Evolutionary conservation across 1,140 invertebrate genomes (phyloP).

Genomic region (Mya arenaria): DNA sequence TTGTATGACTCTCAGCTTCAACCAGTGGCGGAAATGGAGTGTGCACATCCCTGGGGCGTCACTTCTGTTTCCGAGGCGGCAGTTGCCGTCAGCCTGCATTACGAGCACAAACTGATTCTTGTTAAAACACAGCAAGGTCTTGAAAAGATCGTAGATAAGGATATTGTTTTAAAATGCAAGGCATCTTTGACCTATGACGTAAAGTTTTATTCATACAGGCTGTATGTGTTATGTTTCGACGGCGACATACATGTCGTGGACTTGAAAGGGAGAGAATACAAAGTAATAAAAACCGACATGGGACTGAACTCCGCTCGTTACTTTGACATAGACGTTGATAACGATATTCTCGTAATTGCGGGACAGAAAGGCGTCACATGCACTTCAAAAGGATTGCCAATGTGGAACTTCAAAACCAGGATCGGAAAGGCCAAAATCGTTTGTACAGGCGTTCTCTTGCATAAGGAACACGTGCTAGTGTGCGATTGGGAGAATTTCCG

Average conservation of each 20-base stretch:
- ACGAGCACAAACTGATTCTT: constrained; percentile 35
- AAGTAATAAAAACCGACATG: constrained; percentile 29
- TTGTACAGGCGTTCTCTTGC: constrained; percentile 15
- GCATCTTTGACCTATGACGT: constrained; percentile 41
- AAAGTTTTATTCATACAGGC: constrained; percentile 40
- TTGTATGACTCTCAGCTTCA: constrained; percentile 17
- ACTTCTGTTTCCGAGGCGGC: constrained; percentile 31
- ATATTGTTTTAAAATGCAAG: constrained; percentile 33
- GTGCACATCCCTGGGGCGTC: constrained; percentile 36
- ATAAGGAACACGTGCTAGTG: constrained; percentile 9
- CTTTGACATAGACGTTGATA: constrained; percentile 25
- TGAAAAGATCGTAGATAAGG: constrained; percentile 37
- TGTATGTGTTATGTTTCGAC: constrained; percentile 36
- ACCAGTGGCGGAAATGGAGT: constrained; percentile 16
- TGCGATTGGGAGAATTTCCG: constrained; percentile 45
- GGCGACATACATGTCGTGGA: constrained; percentile 43
- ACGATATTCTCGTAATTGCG: constrained; percentile 3
- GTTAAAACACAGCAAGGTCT: constrained; percentile 14
- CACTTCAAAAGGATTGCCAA: constrained; percentile 17
- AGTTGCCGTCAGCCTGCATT: constrained; percentile 35
- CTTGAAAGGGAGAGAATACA: constrained; percentile 35
- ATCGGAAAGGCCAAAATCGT: constrained; percentile 13
- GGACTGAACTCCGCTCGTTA: not conserved
- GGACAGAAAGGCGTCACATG: constrained; percentile 37
- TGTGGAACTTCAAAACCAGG: constrained; percentile 24